phyloP scores from a whole-genome alignment of 2,888 invertebrate genomes.

The Lasioglossum zephyrum region DNA sequence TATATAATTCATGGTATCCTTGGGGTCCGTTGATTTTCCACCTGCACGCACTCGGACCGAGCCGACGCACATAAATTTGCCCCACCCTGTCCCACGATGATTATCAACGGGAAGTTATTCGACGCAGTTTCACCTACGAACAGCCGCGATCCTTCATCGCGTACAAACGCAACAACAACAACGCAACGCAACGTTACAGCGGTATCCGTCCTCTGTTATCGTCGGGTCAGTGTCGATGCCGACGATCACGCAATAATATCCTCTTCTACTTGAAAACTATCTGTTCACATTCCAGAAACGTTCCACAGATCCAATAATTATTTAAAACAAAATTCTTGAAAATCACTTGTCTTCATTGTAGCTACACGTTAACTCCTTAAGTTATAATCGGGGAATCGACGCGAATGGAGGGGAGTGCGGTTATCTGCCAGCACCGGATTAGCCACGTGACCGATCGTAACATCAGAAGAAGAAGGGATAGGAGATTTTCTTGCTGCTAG shows the following conservation, averaged over 20 bases:
- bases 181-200: not conserved
- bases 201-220: constrained; percentile 5
- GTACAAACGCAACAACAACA: not conserved
- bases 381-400: too few relatives aligned
- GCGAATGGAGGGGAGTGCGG: too few relatives aligned
- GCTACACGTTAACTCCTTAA: too few relatives aligned
- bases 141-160: constrained; percentile 22
- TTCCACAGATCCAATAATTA: too few relatives aligned
- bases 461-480: too few relatives aligned
- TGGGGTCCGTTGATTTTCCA: constrained; percentile 51
- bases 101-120: constrained; percentile 73
- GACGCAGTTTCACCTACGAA: constrained; percentile 62
- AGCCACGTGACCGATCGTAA: too few relatives aligned
- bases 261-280: too few relatives aligned
- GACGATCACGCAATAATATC: not conserved
- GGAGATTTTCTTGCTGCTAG: too few relatives aligned
- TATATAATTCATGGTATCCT: constrained; percentile 44
- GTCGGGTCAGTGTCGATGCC: not conserved
- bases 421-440: too few relatives aligned
- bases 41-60: constrained; percentile 49
- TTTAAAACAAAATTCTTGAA: too few relatives aligned
- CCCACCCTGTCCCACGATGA: constrained; percentile 57
- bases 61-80: constrained; percentile 54
- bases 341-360: too few relatives aligned
- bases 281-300: too few relatives aligned